Percentiles rank a stretch among this genome's conserved stretches.
phyloP scores from a whole-genome alignment of 2,113 vertebrate genomes.

The Microcebus tavaratra region DNA sequence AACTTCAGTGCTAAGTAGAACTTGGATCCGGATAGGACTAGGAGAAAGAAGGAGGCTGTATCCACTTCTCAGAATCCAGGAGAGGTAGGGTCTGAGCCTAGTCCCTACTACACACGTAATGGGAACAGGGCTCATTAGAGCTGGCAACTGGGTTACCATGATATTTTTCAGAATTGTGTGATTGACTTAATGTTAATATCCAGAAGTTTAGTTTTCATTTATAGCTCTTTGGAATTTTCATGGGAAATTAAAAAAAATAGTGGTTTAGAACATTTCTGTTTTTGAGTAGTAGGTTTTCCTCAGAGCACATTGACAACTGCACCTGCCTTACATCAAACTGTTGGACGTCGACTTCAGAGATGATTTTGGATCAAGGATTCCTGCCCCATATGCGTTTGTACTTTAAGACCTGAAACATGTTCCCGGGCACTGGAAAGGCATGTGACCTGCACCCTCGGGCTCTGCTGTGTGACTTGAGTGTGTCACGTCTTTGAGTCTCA shows the following conservation, averaged over 20 bases:
- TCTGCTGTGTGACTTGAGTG: not conserved
- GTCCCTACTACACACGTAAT: not conserved
- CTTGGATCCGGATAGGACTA: not conserved
- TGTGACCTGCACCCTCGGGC: not conserved
- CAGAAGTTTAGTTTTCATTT: conserved; percentile 24
- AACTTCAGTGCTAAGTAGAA: not conserved
- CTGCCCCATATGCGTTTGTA: not conserved
- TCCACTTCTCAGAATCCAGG: not conserved
- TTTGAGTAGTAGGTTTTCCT: conserved; percentile 55
- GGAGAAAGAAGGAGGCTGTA: not conserved
- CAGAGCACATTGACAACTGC: conserved; percentile 11
- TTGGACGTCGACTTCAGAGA: not conserved
- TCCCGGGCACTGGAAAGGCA: fast-evolving
- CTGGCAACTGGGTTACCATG: not conserved
- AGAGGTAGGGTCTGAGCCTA: not conserved
- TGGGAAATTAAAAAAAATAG: conserved; percentile 51
- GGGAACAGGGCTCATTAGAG: not conserved
- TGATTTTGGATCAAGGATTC: not conserved
- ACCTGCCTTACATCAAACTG: conserved; percentile 13
- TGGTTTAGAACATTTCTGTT: conserved; percentile 14
- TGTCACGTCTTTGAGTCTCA: not conserved
- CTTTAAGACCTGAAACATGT: not conserved
- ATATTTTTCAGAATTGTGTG: not conserved
- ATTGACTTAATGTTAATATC: conserved; percentile 24
- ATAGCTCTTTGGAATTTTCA: conserved; percentile 67